Percentiles rank a stretch among this genome's conserved stretches.
Conservation (phyloP, 2,888 invertebrate genomes). For the Apodemia hepburni region DNA sequence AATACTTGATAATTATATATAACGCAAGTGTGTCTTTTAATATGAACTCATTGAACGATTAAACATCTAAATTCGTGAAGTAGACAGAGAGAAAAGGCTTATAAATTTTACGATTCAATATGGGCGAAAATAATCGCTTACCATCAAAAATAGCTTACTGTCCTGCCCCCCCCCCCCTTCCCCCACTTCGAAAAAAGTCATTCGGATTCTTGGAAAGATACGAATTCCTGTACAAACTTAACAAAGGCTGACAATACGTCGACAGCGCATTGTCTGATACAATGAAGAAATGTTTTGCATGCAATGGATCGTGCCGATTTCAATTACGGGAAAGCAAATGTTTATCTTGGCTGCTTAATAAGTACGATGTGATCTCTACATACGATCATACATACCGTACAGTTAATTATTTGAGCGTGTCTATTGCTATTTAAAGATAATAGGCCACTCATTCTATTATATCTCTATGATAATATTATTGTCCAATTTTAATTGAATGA, state of each 20-base stretch:
- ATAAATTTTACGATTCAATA: too few species aligned
- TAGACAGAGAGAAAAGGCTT: too few species aligned
- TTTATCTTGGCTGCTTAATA: slow-evolving; percentile 45
- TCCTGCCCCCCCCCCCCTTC: too few species aligned
- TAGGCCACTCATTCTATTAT: background rate
- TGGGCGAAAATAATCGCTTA: too few species aligned
- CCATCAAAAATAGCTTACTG: too few species aligned
- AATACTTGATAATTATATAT: too few species aligned
- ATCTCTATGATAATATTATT: background rate
- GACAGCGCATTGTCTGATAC: slow-evolving; percentile 9
- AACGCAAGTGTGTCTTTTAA: too few species aligned
- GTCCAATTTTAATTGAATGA: background rate
- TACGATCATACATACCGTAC: slow-evolving; percentile 1
- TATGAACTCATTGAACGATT: too few species aligned
- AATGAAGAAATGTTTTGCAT: slow-evolving; percentile 1
- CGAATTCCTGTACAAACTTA: background rate
- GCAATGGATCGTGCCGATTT: slow-evolving; percentile 40
- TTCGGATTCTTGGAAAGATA: too few species aligned
- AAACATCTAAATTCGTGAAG: too few species aligned
- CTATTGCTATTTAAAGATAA: background rate
- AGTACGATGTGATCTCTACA: slow-evolving; percentile 36
- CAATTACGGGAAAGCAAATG: slow-evolving; percentile 54
- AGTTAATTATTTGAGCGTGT: background rate
- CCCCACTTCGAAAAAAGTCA: too few species aligned
- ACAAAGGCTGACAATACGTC: background rate